phyloP scores from a whole-genome alignment of 2,797 vertebrate species.

The Crypturellus tataupa region DNA sequence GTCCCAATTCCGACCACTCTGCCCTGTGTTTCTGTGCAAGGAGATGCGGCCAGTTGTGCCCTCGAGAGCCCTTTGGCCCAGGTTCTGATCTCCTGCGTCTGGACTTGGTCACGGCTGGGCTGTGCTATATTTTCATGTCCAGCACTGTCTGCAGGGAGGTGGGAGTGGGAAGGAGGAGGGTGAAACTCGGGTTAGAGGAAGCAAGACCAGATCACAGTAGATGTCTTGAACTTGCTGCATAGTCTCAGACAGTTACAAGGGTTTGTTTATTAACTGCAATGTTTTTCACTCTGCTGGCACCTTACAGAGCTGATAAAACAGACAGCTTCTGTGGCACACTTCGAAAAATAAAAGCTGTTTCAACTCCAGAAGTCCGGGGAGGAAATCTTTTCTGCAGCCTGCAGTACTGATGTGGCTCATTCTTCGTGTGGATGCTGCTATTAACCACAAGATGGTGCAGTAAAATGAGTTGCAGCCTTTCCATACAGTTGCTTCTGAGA shows the following conservation, averaged over 20 bases:
- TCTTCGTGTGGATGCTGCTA: slow-evolving; percentile 19
- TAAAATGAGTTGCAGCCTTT: slow-evolving; percentile 4
- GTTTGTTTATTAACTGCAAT: too few species aligned
- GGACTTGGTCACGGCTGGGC: accelerated
- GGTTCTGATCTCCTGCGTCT: not conserved
- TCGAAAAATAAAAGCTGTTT: not conserved
- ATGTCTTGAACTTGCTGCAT: not conserved
- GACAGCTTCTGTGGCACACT: not conserved
- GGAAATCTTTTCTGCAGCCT: not conserved
- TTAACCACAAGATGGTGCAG: slow-evolving; percentile 69
- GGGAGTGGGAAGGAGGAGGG: not conserved
- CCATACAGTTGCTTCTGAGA: not conserved
- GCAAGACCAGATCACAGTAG: not conserved
- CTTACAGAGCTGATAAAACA: not conserved
- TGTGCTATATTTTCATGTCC: not conserved
- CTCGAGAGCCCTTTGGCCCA: accelerated
- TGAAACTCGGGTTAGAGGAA: not conserved
- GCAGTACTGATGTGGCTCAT: not conserved
- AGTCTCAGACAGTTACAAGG: not conserved
- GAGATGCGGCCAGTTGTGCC: accelerated
- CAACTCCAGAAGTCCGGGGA: not conserved
- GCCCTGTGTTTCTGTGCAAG: not conserved
- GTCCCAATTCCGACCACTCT: not conserved
- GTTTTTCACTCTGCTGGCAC: not conserved
- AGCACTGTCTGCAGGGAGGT: not conserved